Conservation (phyloP, 2,797 vertebrate species). For the Megalops cyprinoides region DNA sequence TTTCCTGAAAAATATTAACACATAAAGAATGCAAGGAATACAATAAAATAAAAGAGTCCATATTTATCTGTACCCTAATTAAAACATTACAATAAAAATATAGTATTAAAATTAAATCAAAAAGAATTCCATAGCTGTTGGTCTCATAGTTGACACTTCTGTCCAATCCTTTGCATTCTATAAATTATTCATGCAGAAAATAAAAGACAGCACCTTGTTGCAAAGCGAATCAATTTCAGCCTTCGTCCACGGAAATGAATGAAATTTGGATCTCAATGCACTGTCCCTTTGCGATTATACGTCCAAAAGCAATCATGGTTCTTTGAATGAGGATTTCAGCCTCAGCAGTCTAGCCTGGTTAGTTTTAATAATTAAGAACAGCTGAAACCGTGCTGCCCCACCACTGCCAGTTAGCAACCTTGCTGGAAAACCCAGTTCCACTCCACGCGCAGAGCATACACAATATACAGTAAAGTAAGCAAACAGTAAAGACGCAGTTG, state of each 20-base stretch:
- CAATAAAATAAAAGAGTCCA: slow-evolving; percentile 64
- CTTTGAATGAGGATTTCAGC: slow-evolving; percentile 6
- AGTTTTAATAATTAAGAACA: slow-evolving; percentile 18
- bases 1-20: neutral
- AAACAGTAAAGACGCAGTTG: neutral
- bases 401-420: neutral
- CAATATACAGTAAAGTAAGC: no score
- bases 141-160: neutral
- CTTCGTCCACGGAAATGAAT: neutral
- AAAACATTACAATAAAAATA: slow-evolving; percentile 59
- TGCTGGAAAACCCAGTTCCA: neutral
- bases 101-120: slow-evolving; percentile 60
- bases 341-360: slow-evolving; percentile 17
- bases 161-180: no score
- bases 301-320: slow-evolving; percentile 22
- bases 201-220: neutral
- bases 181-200: slow-evolving; percentile 19
- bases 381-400: neutral
- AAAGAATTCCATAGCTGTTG: neutral
- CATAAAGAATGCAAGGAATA: neutral
- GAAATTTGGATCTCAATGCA: slow-evolving; percentile 11
- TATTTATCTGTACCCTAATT: slow-evolving; percentile 62
- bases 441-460: neutral
- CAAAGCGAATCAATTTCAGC: slow-evolving; percentile 13
- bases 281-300: neutral